phyloP scores from a whole-genome alignment of 2,797 vertebrate genomes.

The Tenualosa thibaudeaui region DNA sequence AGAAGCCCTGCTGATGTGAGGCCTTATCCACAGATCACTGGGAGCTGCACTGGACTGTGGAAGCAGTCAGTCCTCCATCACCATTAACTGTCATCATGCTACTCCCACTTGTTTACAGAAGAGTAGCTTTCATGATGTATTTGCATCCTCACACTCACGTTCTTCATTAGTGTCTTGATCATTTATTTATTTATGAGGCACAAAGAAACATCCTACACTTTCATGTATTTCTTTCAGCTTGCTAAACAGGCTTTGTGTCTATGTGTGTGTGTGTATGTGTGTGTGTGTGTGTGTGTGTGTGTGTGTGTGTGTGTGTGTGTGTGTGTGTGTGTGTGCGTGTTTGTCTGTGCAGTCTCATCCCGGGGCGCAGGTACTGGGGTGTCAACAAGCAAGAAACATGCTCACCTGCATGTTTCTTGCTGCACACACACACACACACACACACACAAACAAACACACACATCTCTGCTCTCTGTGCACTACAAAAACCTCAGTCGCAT shows the following conservation, averaged over 20 bases:
- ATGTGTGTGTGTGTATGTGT: neutral
- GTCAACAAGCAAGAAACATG: conserved; percentile 30
- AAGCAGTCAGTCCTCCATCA: neutral
- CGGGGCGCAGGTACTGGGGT: conserved; percentile 46
- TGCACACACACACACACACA: conserved; percentile 23
- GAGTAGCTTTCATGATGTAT: neutral
- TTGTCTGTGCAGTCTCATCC: neutral
- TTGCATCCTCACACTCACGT: too few relatives aligned
- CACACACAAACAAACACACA: neutral
- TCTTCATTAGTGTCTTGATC: neutral
- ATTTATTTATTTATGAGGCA: neutral
- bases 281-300: neutral
- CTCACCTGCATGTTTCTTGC: conserved; percentile 61
- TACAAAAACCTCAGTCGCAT: neutral
- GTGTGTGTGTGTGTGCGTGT: conserved; percentile 10
- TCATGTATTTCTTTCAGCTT: conserved; percentile 3
- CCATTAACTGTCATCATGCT: neutral
- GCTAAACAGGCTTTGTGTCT: neutral
- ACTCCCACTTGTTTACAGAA: neutral
- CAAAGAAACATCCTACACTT: neutral
- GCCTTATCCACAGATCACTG: neutral
- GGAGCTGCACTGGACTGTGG: neutral
- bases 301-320: conserved; percentile 7
- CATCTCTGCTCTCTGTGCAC: neutral
- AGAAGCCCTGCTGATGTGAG: neutral